Percentiles rank a stretch among this genome's conserved stretches.
Conservation (phyloP, 2,113 vertebrate species). For the Catharus bicknelli region DNA sequence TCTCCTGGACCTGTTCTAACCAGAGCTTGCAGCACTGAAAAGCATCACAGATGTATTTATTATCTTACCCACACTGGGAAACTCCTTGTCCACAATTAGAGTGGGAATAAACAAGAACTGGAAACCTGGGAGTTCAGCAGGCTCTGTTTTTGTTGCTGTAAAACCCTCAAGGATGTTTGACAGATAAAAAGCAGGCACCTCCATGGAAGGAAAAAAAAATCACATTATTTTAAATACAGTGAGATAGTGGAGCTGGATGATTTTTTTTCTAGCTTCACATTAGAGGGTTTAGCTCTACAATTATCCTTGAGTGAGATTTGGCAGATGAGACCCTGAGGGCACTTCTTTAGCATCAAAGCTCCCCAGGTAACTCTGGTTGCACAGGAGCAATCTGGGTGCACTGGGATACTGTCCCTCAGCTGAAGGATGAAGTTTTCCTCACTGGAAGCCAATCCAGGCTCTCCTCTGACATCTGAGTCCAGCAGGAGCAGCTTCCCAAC, state of each 20-base stretch:
- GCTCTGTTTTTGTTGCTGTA: background rate
- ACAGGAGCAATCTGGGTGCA: background rate
- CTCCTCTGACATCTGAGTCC: background rate
- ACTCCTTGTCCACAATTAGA: too few relatives aligned
- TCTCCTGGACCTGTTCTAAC: background rate
- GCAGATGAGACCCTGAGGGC: background rate
- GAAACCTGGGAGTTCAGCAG: background rate
- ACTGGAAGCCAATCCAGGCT: background rate
- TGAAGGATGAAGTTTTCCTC: background rate
- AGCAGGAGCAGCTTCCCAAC: background rate
- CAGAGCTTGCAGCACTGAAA: background rate
- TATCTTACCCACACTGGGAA: background rate
- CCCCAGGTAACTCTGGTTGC: background rate
- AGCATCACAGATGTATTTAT: fast-evolving
- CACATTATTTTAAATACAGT: background rate
- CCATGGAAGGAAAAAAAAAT: background rate
- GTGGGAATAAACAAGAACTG: background rate
- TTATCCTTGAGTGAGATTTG: background rate
- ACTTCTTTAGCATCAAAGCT: background rate
- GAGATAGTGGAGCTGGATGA: background rate
- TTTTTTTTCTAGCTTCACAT: background rate
- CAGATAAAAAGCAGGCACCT: background rate
- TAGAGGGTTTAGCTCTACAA: background rate
- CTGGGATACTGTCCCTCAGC: background rate
- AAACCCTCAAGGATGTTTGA: background rate